Conservation (phyloP, 2,888 invertebrate genomes). For the Caenorhabditis uteleia region DNA sequence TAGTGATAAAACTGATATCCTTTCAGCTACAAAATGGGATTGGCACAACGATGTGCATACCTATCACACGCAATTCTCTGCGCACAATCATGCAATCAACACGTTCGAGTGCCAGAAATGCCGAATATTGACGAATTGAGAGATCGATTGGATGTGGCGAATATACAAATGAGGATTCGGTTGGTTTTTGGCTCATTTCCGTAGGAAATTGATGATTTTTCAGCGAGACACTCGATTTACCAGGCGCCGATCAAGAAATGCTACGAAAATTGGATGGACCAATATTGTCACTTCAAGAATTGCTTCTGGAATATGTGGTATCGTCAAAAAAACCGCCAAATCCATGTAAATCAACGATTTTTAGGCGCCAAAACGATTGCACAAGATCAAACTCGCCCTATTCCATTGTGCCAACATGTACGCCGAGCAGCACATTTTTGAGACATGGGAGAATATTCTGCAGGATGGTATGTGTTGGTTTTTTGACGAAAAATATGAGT, state of each 20-base stretch:
- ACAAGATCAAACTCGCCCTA: constrained; percentile 89
- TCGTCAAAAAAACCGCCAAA: not conserved
- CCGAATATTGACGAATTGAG: constrained; percentile 86
- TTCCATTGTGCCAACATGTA: constrained; percentile 92
- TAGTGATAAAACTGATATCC: too few species aligned
- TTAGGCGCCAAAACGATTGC: constrained; percentile 48
- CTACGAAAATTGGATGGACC: constrained; percentile 37
- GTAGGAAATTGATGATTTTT: not conserved
- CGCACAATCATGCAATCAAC: constrained; percentile 79
- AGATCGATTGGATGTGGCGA: constrained; percentile 89
- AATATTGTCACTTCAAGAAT: constrained; percentile 41
- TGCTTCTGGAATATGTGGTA: constrained; percentile 39
- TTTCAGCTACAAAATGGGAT: constrained; percentile 78
- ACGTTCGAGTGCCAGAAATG: constrained; percentile 75
- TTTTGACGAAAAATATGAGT: too few species aligned
- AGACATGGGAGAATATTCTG: constrained; percentile 86
- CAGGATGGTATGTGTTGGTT: constrained; percentile 69
- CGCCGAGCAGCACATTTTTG: constrained; percentile 85
- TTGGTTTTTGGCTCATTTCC: constrained; percentile 7
- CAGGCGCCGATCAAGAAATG: constrained; percentile 6
- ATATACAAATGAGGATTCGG: constrained; percentile 74
- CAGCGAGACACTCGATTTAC: constrained; percentile 25
- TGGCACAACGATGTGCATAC: constrained; percentile 86
- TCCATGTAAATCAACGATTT: not conserved
- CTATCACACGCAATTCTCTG: constrained; percentile 92